A percentile compares a stretch with the other conserved stretches of the same genome.
phyloP scores from a whole-genome alignment of 2,113 vertebrate genomes.

The Tupaia tana region DNA sequence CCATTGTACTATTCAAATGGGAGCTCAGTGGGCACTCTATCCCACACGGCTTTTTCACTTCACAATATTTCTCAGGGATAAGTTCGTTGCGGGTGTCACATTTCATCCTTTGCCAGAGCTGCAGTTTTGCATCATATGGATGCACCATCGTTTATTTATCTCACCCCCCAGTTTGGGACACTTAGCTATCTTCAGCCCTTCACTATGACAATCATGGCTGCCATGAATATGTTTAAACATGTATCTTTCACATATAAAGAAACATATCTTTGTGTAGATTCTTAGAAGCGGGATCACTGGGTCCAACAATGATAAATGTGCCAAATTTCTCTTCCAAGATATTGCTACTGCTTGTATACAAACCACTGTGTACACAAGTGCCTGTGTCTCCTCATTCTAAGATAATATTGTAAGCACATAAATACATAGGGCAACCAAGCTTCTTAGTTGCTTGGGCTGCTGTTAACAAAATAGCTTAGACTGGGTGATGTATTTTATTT shows the following conservation, averaged over 20 bases:
- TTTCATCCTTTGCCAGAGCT: background rate
- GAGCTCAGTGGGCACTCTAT: background rate
- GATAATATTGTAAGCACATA: slow-evolving; percentile 52
- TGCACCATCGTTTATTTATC: background rate
- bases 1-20: background rate
- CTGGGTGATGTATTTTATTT: background rate
- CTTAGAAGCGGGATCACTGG: background rate
- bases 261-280: background rate
- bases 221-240: background rate
- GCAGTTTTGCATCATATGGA: background rate
- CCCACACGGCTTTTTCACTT: background rate
- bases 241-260: background rate
- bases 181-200: background rate
- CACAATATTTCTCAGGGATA: background rate
- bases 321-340: slow-evolving; percentile 47
- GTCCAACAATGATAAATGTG: background rate
- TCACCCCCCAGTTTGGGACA: background rate
- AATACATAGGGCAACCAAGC: background rate
- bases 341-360: background rate
- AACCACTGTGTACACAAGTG: background rate
- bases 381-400: background rate
- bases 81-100: background rate
- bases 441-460: background rate
- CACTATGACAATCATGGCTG: background rate
- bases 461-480: background rate